Evolutionary conservation across 2,888 invertebrate species (phyloP), one percentile per base, ranked within the genome.

Genomic region (Dioctria rufipes): DNA sequence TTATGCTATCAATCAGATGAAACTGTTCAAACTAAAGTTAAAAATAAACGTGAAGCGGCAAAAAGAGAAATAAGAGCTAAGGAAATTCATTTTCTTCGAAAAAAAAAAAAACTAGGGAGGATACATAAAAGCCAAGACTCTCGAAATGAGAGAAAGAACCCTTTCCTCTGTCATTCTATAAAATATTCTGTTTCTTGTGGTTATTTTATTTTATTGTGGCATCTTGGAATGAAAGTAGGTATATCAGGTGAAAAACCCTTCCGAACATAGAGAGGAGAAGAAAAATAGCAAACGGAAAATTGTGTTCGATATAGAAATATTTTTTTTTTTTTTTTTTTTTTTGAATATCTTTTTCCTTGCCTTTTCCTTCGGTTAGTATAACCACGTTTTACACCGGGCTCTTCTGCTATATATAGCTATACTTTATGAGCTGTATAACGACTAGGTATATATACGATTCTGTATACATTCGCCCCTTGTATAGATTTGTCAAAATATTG

Each of bases 131-230:
- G 11, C 25, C 58, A 58, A 58, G 8, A 58, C 65, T 25, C 25
- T 65, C 43, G 60, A 43, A 40, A 60, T 6, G 13, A 58, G 43
- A 75, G 11, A 13, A 75, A 75, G 43, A 60, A 75, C 75, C 75
- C 75, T 75, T 75, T 75, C 60, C 75, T 42, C 60, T 75, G 43
- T 75, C 75, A 75, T 61, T 37, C 61, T 60, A 75, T 75, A 75
- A 75, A 75, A 75, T 75, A 75, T 75, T 75, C 75, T 61, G 75
- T 75, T 75, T 75, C 60, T 75, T 75, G 25, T 25, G 75, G 75
- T 75, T 75, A 75, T 75, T 75, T 75, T 75, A 75, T 75, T 75
- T 75, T 75, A 75, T 75, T 75, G 75, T 75, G 75, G 75, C 60
- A 43, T 60, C 25, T 60, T 51, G 58, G 43, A 75, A 61, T 43